Conservation (phyloP, 1,140 invertebrate species). For the Plutomurus gul region DNA sequence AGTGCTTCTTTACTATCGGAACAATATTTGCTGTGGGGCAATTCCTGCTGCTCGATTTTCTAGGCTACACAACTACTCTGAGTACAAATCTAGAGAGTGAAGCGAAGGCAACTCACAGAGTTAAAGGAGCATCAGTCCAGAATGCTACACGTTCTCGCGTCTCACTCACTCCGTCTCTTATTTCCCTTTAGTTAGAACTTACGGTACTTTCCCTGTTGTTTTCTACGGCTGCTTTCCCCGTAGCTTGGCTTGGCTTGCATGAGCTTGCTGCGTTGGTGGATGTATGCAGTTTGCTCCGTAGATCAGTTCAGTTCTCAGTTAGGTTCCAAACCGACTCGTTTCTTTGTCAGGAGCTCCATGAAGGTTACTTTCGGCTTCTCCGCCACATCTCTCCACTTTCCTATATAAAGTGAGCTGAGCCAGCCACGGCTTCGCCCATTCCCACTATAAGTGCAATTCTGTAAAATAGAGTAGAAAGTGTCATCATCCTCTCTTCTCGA, state of each 20-base stretch:
- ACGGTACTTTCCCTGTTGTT: conserved; percentile 1
- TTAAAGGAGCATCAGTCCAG: background rate
- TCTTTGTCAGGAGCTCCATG: background rate
- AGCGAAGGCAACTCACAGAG: background rate
- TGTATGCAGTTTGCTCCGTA: background rate
- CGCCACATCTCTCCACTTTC: background rate
- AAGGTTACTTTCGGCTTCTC: background rate
- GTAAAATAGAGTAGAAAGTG: background rate
- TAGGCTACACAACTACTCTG: background rate
- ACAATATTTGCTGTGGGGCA: conserved; percentile 1
- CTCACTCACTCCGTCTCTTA: background rate
- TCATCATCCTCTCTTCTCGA: background rate
- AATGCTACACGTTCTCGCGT: background rate
- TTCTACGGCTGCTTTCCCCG: background rate
- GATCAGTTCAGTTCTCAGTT: conserved; percentile 18
- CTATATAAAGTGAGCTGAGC: no score
- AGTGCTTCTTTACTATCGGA: background rate
- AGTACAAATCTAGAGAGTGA: background rate
- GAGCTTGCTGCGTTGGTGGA: background rate
- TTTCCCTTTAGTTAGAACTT: conserved; percentile 24
- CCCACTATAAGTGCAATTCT: background rate
- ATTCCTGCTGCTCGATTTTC: no score
- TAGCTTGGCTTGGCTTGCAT: background rate
- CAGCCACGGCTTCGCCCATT: no score
- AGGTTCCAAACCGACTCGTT: conserved; percentile 1